phyloP scores from a whole-genome alignment of 1,140 invertebrate species.

The Microplitis mediator region DNA sequence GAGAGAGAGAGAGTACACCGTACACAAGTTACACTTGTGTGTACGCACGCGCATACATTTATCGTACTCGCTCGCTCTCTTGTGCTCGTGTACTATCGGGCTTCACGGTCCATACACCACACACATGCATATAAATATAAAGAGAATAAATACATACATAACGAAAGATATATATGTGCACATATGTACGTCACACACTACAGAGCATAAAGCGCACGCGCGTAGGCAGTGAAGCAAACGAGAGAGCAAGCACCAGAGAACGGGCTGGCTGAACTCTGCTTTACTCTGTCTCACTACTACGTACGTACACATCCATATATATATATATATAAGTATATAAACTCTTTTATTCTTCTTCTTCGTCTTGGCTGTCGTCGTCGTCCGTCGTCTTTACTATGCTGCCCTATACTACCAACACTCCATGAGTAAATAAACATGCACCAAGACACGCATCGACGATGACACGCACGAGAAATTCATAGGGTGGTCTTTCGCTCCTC shows the following conservation, averaged over 20 bases:
- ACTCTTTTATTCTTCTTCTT: no score
- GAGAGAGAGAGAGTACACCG: no score
- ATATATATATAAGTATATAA: no score
- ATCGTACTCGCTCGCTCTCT: no score
- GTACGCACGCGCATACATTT: no score
- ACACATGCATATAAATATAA: no score
- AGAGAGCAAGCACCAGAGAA: neutral
- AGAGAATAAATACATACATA: neutral
- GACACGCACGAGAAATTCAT: neutral
- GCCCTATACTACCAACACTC: conserved; percentile 3
- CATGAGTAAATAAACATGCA: conserved; percentile 20
- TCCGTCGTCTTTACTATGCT: neutral
- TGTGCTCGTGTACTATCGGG: no score
- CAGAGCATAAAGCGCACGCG: conserved; percentile 2
- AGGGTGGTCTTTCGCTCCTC: neutral
- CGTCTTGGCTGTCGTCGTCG: no score
- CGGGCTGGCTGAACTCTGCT: neutral
- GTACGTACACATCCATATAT: neutral
- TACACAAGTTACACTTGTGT: no score
- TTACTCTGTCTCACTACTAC: neutral
- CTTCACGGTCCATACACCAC: no score
- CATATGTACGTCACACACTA: neutral
- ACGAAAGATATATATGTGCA: neutral
- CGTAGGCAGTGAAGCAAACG: conserved; percentile 9
- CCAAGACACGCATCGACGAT: conserved; percentile 5